Evolutionary conservation across 1,140 invertebrate species (phyloP), one percentile per base, ranked within the genome.

Genomic region (Eriocheir sinensis): DNA sequence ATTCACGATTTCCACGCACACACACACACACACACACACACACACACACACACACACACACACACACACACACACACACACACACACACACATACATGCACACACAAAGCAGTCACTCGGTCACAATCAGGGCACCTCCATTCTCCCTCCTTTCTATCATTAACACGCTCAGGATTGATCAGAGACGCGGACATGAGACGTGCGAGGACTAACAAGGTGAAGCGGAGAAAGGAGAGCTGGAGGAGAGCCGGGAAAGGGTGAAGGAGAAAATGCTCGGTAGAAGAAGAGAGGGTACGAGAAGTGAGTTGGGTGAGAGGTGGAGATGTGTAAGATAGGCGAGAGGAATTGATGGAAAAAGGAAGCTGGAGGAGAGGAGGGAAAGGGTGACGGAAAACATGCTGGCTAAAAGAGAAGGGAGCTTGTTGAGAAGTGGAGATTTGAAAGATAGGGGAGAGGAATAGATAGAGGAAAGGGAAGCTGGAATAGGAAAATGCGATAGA

Each of bases 11-110:
- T 85, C 6, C 40, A 36, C 17, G 40, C 17, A 6, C 34, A 34
- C 9, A 27, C 4, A 90, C 53, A 90, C 53, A 90, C 53, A 90
- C 32, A 90, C 53, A 90, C 53, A 90, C 53, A 90, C 53, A 90
- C 53, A 27, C 4, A 30, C n/a, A 27, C 38, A 17, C 17, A 41
- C 17, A 41, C 4, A 88, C 3, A 41, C 32, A 85, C 32, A 36
- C 32, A 1, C 0, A 85, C 17, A 38, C 15, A 34, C 32, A 85
- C 32, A 85, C 15, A 12, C 32, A 34, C 32, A 40, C 17, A 86
- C 40, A 86, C 40, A 34, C 3, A 34, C 17, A 86, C 40, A 86
- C 17, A 86, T 4, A 86, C 32, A 36, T 4, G 17, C 2, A 85
- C 38, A 85, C 0, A 32, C 38, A 36, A 38, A 44, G 0, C 3